phyloP scores from a whole-genome alignment of 2,113 vertebrate species.

The Sprattus sprattus region DNA sequence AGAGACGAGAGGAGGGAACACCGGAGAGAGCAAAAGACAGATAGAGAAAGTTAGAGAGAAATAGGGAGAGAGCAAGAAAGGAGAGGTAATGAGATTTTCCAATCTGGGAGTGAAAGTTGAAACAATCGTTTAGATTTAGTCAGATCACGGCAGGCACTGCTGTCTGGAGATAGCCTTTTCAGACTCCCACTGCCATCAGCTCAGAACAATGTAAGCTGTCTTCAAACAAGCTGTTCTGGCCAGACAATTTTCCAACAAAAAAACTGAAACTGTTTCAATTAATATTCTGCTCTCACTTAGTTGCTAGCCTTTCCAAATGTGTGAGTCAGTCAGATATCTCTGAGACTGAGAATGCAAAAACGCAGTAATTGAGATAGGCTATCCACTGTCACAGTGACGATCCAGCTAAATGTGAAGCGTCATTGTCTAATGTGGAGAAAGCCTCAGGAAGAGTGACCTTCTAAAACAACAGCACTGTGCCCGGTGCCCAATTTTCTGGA shows the following conservation, averaged over 20 bases:
- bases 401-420: background rate
- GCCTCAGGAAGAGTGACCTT: background rate
- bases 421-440: background rate
- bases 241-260: background rate
- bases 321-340: slow-evolving; percentile 1
- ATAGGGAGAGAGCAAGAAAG: background rate
- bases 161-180: background rate
- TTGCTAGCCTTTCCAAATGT: background rate
- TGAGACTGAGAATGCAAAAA: background rate
- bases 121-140: slow-evolving; percentile 3
- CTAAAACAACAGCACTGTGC: background rate
- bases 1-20: background rate
- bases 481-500: background rate
- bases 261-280: background rate
- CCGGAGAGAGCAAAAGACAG: background rate
- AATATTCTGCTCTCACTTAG: background rate
- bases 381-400: background rate
- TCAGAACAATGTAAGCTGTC: slow-evolving; percentile 3
- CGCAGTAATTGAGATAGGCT: background rate
- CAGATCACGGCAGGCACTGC: background rate
- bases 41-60: background rate
- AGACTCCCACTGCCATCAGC: background rate
- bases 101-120: background rate
- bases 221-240: background rate
- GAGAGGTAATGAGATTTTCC: background rate